Base-by-base conservation (phyloP, 2,797 vertebrate genomes). In the Parambassis ranga region DNA sequence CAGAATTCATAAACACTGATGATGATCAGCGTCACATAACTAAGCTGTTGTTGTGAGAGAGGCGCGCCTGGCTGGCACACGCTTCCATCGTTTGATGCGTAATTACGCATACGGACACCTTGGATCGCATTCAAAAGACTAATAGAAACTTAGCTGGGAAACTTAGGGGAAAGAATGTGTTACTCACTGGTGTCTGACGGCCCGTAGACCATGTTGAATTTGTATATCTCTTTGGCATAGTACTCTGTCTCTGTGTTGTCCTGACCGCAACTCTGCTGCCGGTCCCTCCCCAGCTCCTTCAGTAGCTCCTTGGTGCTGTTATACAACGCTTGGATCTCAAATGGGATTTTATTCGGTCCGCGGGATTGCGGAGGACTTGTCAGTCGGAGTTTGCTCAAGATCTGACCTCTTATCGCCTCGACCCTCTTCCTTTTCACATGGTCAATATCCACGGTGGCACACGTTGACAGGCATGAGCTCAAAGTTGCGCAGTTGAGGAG, bases 181-280 rank as follows among this genome's bases (percentile, higher is more conserved):
- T 60, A 90, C 95, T 95, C 84, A 97, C 95, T 96, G 92, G 93
- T 94, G 39, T 95, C 95, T 3, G 92, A 87, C 26, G 91, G 89
- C 43, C 93, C 92, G 77, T 93, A 91, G 72, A 94, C 89, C 94
- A 96, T 95, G 92, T 94, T 94, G 91, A 97, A 94, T 81, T 95
- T 96, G 85, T 95, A 90, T 77, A 97, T 93, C 87, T 97, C 95
- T 81, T 97, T 97, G 90, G 95, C 95, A 66, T 96, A 96, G 87
- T 97, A 97, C 69, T 96, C 94, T 7, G 93, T 94, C 87, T 95
- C 94, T 2, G 93, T 93, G 91, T 94, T 93, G 83, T 95, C 94
- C 76, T 94, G 93, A 20, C 92, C 87, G 81, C 95, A 97, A 79
- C 91, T 92, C 33, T 94, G 93, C 69, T 87, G 90, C 48, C 91